Percentiles rank a stretch among this genome's conserved stretches.
phyloP scores from a whole-genome alignment of 1,140 invertebrate species.

The Spodoptera frugiperda region DNA sequence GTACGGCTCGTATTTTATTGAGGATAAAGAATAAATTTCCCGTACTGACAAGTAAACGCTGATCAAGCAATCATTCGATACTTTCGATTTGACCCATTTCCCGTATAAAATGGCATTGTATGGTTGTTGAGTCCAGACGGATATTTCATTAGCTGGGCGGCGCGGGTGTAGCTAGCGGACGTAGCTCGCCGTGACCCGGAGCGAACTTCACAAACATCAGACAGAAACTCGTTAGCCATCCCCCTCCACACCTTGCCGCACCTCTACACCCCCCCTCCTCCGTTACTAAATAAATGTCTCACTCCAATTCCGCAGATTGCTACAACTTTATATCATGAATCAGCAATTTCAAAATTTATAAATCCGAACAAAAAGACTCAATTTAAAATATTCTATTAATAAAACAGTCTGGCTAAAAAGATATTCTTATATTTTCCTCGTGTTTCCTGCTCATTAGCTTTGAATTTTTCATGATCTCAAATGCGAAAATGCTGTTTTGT shows the following conservation, averaged over 20 bases:
- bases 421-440: slow-evolving; percentile 28
- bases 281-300: slow-evolving; percentile 55
- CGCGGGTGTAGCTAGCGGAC: slow-evolving; percentile 35
- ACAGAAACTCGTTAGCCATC: slow-evolving; percentile 60
- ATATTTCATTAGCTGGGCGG: slow-evolving; percentile 47
- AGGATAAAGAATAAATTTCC: neutral
- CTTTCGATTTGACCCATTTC: slow-evolving; percentile 30
- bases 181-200: slow-evolving; percentile 53
- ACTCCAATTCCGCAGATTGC: slow-evolving; percentile 50
- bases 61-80: slow-evolving; percentile 23
- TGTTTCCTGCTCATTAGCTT: slow-evolving; percentile 1
- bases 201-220: slow-evolving; percentile 61
- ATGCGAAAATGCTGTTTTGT: neutral
- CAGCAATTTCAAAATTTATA: slow-evolving; percentile 2
- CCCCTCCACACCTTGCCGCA: slow-evolving; percentile 47
- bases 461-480: slow-evolving; percentile 28
- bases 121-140: slow-evolving; percentile 36
- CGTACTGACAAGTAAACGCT: slow-evolving; percentile 8
- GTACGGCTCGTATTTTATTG: neutral
- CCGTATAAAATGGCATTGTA: slow-evolving; percentile 33
- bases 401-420: slow-evolving; percentile 10
- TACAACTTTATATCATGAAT: slow-evolving; percentile 30
- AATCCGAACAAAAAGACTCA: slow-evolving; percentile 22
- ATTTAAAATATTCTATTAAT: slow-evolving; percentile 21
- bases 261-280: slow-evolving; percentile 12